Base-by-base conservation (phyloP, 2,888 invertebrate species). In the Hybos culiciformis region DNA sequence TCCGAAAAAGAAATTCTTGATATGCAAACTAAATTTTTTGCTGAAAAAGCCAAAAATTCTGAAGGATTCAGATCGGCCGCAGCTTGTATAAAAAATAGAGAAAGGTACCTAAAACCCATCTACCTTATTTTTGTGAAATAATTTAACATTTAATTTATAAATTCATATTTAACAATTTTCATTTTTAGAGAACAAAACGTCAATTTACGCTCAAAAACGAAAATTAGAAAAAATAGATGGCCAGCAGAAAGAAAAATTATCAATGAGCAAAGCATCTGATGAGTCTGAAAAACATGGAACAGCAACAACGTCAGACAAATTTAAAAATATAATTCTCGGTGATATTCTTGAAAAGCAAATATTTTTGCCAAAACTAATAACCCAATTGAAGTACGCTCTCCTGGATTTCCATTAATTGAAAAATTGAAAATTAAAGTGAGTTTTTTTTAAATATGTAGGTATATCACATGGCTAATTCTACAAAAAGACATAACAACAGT, bases 1-100 rank as follows among this genome's bases (percentile, higher is more conserved):
- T 73, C 70, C 33, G 84, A 85, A 53, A 78, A 81, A 14, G 84
- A 85, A 56, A 70, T 86, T 29, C 66, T 85, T 17, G 73, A 71
- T 44, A 75, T 83, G 73, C 83, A 86, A 58, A 74, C 78, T 53
- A 78, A 80, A 49, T 86, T 80, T 57, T 58, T 78, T 18, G 67
- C 61, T 33, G 70, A 77, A 50, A 73, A 72, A 46, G 57, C 59
- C 11, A 70, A 71, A 46, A 73, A 74, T 51, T 69, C 70, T n/a
- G n/a, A n/a, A 21, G 66, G 67, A 38, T 61, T 75, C 41, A 68
- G 72, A 46, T 75, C 80, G 4, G 73, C 83, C 1, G 82, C 80
- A 1, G 74, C 74, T 55, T 70, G 46, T 68, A 72, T 62, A 50
- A 60, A 54, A n/a, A 44, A 43, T 58, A n/a, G 53, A 57, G 1